Base-by-base conservation (phyloP, 2,888 invertebrate species). In the Tipula helvola region DNA sequence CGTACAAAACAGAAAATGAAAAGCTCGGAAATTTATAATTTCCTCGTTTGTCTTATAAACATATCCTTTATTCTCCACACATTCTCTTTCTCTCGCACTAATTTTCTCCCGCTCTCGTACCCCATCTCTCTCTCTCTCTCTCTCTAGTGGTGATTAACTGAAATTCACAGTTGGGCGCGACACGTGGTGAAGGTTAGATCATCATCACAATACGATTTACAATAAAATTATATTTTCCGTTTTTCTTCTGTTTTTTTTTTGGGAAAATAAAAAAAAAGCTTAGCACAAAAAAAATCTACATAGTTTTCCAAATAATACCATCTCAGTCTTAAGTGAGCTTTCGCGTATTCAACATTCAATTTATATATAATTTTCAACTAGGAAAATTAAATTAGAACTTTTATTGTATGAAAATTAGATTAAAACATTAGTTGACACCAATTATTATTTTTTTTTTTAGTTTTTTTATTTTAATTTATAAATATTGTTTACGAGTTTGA, bases 141-240 rank as follows among this genome's bases (percentile, higher is more conserved):
- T 86, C 86, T 86, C 86, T 86, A 36, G 86, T 86, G 86, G 86
- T 57, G 86, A 86, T 52, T 86, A 86, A 52, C 39, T 52, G 85
- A 86, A 87, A 87, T 87, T 86, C 87, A 87, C 87, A 87, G 87
- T 87, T 87, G 87, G 87, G 87, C 87, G 87, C 87, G 87, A 87
- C 87, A 87, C 87, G 87, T 87, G 87, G 87, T 87, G 87, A 83
- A 84, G 86, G 86, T 71, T 87, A 87, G 87, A 87, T 87, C 86
- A 44, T 83, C 86, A 36, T 42, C 85, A 85, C 85, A 42, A 42
- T 85, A 42, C 39, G 16, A 85, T 42, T 85, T 85, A 39, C 36
- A 84, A 71, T 71, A 71, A 71, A 71, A 71, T 28, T 71, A 71
- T 71, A 28, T 71, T 71, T 71, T 71, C 28, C 71, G 7, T 71